A percentile compares a stretch with the other conserved stretches of the same genome.
Conservation (phyloP, 1,140 invertebrate genomes). For the Parapsyche elsis region DNA sequence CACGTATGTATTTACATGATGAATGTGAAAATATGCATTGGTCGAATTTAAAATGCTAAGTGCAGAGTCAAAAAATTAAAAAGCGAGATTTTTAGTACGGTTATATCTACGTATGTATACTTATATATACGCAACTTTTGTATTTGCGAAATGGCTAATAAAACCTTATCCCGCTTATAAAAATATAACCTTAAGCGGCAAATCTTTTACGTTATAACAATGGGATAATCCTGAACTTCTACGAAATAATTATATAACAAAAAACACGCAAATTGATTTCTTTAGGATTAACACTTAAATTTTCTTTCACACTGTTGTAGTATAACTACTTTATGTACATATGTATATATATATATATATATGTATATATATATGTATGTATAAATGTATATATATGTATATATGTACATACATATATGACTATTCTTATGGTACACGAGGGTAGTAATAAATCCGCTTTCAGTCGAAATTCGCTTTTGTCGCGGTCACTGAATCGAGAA, state of each 20-base stretch:
- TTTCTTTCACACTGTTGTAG: no score
- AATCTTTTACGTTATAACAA: not conserved
- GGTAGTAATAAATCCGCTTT: no score
- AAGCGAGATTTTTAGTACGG: not conserved
- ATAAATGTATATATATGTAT: constrained; percentile 40
- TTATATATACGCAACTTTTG: not conserved
- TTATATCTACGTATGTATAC: not conserved
- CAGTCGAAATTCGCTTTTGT: not conserved
- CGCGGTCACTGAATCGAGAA: not conserved
- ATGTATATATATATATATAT: not conserved
- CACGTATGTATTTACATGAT: no score
- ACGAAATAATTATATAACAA: not conserved
- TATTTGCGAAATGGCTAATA: constrained; percentile 4
- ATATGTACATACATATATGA: constrained; percentile 36
- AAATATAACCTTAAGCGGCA: constrained; percentile 2
- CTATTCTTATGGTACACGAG: not conserved
- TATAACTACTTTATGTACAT: no score
- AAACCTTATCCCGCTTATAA: constrained; percentile 22
- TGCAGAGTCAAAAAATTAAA: not conserved
- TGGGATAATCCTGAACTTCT: not conserved
- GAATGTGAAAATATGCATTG: no score
- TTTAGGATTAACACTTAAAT: no score
- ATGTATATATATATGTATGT: constrained; percentile 11
- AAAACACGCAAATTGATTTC: not conserved
- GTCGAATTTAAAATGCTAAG: not conserved